Percentiles rank a stretch among this genome's conserved stretches.
These are phyloP conservation scores for Charadrius vociferus DNA, from an alignment of 2,113 vertebrate genomes.

Conservation along the genomic window DNA sequence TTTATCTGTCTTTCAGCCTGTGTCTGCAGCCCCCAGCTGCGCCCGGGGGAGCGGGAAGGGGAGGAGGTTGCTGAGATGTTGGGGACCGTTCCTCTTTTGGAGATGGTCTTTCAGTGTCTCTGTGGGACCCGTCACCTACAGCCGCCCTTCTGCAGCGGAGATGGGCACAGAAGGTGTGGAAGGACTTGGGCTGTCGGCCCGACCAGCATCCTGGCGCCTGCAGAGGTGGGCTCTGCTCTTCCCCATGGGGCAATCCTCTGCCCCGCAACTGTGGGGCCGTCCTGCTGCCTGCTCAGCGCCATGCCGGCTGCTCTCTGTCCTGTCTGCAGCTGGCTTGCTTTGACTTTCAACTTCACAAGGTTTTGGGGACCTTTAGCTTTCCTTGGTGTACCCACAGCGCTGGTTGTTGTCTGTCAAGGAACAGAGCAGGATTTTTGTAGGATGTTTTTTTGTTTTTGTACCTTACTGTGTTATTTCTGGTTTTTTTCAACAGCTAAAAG, in stretches of 20 bases:
- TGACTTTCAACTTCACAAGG: not conserved
- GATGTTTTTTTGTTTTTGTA: not conserved
- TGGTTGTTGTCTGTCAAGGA: not conserved
- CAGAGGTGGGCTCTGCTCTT: not conserved
- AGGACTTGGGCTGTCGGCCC: not conserved
- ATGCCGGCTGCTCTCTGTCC: not conserved
- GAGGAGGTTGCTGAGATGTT: not conserved
- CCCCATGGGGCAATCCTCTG: not conserved
- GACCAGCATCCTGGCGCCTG: not conserved
- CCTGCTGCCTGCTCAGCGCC: not conserved
- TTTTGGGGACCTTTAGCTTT: not conserved
- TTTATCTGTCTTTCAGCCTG: not conserved
- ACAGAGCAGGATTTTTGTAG: not conserved
- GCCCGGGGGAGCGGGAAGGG: not conserved
- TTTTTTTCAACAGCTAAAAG: not conserved
- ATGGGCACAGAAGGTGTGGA: not conserved
- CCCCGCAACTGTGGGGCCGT: accelerated
- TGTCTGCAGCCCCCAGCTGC: not conserved
- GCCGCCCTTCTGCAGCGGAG: not conserved
- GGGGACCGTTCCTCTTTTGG: accelerated
- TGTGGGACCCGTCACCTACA: not conserved
- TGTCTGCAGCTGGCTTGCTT: not conserved
- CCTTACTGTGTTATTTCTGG: not conserved
- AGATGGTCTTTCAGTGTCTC: not conserved
- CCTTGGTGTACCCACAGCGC: not conserved